Base-by-base conservation (phyloP, 2,113 vertebrate genomes). In the Stictonetta naevosa region DNA sequence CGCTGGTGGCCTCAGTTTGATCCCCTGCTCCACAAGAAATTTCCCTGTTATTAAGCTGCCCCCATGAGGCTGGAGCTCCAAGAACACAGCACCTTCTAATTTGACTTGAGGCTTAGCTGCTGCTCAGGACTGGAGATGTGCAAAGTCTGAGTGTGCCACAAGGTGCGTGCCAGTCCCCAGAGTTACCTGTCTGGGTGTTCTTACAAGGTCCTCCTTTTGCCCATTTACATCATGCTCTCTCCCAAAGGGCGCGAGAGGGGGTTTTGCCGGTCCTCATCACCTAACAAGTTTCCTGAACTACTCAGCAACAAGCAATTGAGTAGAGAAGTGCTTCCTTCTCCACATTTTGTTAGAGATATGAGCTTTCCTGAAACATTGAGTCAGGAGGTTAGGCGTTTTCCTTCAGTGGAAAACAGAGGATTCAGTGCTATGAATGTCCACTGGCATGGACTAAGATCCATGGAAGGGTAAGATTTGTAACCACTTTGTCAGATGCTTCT, bases 221-320 rank as follows among this genome's bases (percentile, higher is more conserved):
- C 87, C 11, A 13, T 66, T 42, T 26, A 34, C 20, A 7, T 7
- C 44, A 34, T 3, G 5, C 5, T 38, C 2, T 68, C 28, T 52
- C 16, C 22, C 7, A 4, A 1, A 1, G 23, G 14, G 10, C 28
- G 38, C 5, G 0, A 2, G n/a, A 50, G 23, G 2, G 20, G 2
- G 3, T 40, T 87, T 40, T 7, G 12, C 4, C n/a, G 72, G 56
- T 36, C 22, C 8, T 74, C 29, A 71, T 2, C 17, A 48, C 3
- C 10, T 36, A 46, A 8, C 4, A 2, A 14, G 36, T 78, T 55
- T 9, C 19, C 26, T 34, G 31, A 75, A 8, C 7, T 79, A 44
- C 40, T 72, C 19, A 84, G 4, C 31, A 71, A 25, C 8, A 78
- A 55, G 13, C 6, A 84, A 15, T 0, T 44, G 26, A 67, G 13